Conservation (phyloP, 2,888 invertebrate genomes). For the Drosophila meridionalis region DNA sequence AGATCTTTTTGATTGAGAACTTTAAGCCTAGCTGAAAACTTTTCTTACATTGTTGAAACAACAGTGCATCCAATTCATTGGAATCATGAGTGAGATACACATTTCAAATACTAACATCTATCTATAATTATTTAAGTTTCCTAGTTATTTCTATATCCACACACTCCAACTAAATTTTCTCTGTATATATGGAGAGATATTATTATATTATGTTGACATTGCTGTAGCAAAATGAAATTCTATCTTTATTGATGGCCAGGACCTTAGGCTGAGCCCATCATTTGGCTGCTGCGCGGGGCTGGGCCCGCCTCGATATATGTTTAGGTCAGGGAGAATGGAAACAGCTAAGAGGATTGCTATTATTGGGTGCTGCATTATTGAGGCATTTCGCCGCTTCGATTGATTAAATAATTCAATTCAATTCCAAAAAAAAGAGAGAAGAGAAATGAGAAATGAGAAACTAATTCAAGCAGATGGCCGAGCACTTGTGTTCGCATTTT, state of each 20-base stretch:
- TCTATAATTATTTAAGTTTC: too few relatives aligned
- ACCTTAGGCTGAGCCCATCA: neutral
- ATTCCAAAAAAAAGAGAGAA: neutral
- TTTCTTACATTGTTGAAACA: too few relatives aligned
- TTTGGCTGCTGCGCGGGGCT: neutral
- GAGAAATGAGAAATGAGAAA: neutral
- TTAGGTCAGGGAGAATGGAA: neutral
- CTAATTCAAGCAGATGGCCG: conserved; percentile 6
- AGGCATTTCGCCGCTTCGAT: neutral
- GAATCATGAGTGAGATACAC: too few relatives aligned
- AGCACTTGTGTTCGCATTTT: neutral
- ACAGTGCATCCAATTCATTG: too few relatives aligned
- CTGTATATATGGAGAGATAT: too few relatives aligned
- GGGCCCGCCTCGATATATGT: neutral
- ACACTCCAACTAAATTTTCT: too few relatives aligned
- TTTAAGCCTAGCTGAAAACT: too few relatives aligned
- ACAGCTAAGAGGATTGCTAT: conserved; percentile 1
- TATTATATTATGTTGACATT: neutral
- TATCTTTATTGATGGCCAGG: neutral
- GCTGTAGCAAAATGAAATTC: neutral
- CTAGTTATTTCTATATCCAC: too few relatives aligned
- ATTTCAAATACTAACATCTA: too few relatives aligned
- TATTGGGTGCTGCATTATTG: neutral
- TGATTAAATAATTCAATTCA: conserved; percentile 14
- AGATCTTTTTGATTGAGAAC: too few relatives aligned